phyloP scores from a whole-genome alignment of 2,888 invertebrate genomes.

The Onthophagus sagittarius region DNA sequence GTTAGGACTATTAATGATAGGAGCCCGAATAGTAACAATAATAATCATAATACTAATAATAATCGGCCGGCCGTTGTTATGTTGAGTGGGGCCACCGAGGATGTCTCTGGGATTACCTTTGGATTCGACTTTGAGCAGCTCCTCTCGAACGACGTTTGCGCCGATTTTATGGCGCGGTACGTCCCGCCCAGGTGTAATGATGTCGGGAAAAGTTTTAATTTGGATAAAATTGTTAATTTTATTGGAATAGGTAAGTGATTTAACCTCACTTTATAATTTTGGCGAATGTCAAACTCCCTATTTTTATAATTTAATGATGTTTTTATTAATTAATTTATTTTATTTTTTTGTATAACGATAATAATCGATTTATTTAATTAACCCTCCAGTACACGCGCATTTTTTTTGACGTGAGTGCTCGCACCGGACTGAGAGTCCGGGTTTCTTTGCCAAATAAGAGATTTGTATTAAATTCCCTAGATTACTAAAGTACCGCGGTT shows the following conservation, averaged over 20 bases:
- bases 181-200: conserved; percentile 42
- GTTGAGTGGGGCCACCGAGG: conserved; percentile 58
- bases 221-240: conserved; percentile 61
- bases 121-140: conserved; percentile 77
- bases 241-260: conserved; percentile 58
- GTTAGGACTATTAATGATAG: conserved; percentile 31
- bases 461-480: no score
- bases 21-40: conserved; percentile 25
- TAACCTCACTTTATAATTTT: no score
- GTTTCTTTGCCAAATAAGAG: no score
- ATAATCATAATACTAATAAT: conserved; percentile 29
- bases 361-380: no score
- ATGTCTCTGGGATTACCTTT: conserved; percentile 71
- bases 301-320: no score
- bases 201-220: conserved; percentile 50
- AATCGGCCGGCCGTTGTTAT: conserved; percentile 69
- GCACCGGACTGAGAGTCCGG: no score
- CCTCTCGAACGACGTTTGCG: conserved; percentile 51
- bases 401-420: no score
- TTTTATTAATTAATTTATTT: no score
- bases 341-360: no score
- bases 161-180: conserved; percentile 49
- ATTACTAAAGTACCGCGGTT: no score
- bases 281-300: no score
- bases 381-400: no score